Evolutionary conservation across 2,113 vertebrate genomes (phyloP).

Genomic region (Sinosuthora webbiana): DNA sequence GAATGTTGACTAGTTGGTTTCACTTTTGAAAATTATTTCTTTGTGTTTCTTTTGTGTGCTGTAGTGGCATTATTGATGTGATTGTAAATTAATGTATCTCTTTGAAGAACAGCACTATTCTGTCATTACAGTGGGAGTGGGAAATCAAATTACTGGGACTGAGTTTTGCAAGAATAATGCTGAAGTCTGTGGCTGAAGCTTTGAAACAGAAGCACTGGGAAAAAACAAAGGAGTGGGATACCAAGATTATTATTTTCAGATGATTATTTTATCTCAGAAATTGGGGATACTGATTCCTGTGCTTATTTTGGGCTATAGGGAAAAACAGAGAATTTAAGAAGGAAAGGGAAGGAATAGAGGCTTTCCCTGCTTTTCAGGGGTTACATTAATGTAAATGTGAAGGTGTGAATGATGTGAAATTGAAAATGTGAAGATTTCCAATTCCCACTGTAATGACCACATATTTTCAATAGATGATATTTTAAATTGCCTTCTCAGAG

Average conservation of each 20-base stretch:
- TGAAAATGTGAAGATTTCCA: not conserved
- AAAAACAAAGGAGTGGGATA: not conserved
- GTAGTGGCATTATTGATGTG: not conserved
- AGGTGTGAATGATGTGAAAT: not conserved
- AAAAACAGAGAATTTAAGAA: not conserved
- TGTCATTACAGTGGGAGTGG: not conserved
- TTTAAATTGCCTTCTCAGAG: not conserved
- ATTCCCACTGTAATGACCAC: not conserved
- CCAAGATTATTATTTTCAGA: not conserved
- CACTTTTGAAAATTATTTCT: not conserved
- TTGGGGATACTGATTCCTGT: not conserved
- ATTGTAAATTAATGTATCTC: not conserved
- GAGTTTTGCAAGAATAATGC: not conserved
- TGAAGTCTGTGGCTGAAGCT: not conserved
- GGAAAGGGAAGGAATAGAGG: not conserved
- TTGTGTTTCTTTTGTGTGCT: not conserved
- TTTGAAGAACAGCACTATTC: not conserved
- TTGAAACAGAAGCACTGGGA: not conserved
- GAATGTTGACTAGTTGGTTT: not conserved
- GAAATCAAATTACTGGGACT: not conserved
- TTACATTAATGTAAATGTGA: not conserved
- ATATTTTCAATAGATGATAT: not conserved
- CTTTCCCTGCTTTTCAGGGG: not conserved
- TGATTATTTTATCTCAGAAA: not conserved
- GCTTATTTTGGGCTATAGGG: not conserved